These are phyloP conservation scores for Aulostomus chinensis DNA, from an alignment of 2,797 vertebrate species.

Conservation along the genomic window DNA sequence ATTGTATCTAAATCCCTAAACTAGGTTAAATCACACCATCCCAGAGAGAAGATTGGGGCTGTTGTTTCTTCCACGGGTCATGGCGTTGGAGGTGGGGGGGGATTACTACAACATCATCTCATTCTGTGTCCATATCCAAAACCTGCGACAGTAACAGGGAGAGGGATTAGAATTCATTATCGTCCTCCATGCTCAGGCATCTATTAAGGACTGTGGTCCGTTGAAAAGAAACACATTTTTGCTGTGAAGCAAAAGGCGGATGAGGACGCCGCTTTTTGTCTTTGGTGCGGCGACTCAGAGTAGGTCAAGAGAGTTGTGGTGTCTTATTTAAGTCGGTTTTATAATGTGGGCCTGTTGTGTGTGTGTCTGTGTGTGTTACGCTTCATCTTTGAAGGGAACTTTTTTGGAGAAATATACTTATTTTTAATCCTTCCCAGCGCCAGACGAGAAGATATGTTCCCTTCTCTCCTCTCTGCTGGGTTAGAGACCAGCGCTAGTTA, in stretches of 20 bases:
- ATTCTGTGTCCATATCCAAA: constrained; percentile 60
- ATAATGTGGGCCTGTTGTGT: constrained; percentile 2
- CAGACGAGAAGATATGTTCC: too few species aligned
- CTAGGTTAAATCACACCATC: constrained; percentile 45
- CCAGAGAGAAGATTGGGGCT: constrained; percentile 17
- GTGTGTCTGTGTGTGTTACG: too few species aligned
- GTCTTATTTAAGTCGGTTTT: not conserved
- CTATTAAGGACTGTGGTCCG: constrained; percentile 57
- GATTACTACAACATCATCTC: constrained; percentile 62
- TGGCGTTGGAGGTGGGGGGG: constrained; percentile 19
- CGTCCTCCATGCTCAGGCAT: constrained; percentile 47
- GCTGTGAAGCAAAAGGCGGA: constrained; percentile 40
- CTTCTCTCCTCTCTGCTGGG: too few species aligned
- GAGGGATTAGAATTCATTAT: constrained; percentile 70
- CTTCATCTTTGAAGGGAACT: too few species aligned
- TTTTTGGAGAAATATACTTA: too few species aligned
- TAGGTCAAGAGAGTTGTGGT: constrained; percentile 29
- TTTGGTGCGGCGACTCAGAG: constrained; percentile 6
- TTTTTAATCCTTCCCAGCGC: too few species aligned
- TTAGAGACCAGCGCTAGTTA: too few species aligned
- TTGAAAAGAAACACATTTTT: constrained; percentile 64
- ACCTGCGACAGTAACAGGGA: constrained; percentile 57
- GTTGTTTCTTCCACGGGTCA: constrained; percentile 56
- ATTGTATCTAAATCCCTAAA: constrained; percentile 74
- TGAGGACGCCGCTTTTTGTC: constrained; percentile 23